These are phyloP conservation scores for Bembecia ichneumoniformis DNA, from an alignment of 2,888 invertebrate species.

Conservation along the genomic window DNA sequence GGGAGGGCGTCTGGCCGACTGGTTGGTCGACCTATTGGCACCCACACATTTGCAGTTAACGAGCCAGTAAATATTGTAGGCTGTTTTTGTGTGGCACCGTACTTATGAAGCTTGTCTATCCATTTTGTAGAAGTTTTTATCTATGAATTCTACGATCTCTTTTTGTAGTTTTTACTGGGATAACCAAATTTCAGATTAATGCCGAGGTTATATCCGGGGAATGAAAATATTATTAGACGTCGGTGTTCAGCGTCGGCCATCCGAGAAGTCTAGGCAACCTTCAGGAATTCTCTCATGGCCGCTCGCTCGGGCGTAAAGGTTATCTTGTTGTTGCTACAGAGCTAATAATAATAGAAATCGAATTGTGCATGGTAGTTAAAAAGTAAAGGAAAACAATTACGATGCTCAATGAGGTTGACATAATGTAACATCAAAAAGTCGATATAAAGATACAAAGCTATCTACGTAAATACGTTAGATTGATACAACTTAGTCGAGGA, in stretches of 20 bases:
- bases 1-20: slow-evolving; percentile 66
- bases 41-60: slow-evolving; percentile 39
- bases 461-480: no score
- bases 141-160: no score
- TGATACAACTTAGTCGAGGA: no score
- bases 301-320: slow-evolving; percentile 57
- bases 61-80: slow-evolving; percentile 48
- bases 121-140: background rate
- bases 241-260: slow-evolving; percentile 16
- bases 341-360: background rate
- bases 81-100: slow-evolving; percentile 35
- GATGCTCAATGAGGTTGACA: background rate
- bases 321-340: slow-evolving; percentile 19
- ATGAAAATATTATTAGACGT: background rate
- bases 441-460: no score
- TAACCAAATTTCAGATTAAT: background rate
- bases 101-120: slow-evolving; percentile 14
- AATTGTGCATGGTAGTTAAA: background rate
- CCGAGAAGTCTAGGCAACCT: slow-evolving; percentile 48
- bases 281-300: slow-evolving; percentile 59
- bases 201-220: background rate
- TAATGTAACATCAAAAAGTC: no score
- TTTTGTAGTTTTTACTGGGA: background rate
- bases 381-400: background rate
- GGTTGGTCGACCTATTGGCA: slow-evolving; percentile 69